A percentile compares a stretch with the other conserved stretches of the same genome.
Conservation (phyloP, 2,888 invertebrate genomes). For the Rhaphigaster nebulosa region DNA sequence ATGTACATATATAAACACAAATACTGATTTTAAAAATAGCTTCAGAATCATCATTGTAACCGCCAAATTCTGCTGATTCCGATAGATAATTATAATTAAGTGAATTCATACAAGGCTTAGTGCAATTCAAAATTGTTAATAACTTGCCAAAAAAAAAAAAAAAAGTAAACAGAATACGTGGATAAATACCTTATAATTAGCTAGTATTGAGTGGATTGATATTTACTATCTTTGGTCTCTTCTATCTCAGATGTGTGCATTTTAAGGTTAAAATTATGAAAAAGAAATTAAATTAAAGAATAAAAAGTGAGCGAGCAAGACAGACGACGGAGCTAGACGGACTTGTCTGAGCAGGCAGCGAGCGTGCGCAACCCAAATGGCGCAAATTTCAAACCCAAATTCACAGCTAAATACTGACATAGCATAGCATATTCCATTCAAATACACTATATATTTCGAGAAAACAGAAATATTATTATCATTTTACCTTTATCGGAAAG, state of each 20-base stretch:
- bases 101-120: neutral
- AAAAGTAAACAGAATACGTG: slow-evolving; percentile 28
- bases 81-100: neutral
- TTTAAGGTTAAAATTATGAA: slow-evolving; percentile 8
- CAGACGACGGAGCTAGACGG: slow-evolving; percentile 39
- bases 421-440: neutral
- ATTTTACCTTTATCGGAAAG: neutral
- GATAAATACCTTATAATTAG: slow-evolving; percentile 27
- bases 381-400: slow-evolving; percentile 55
- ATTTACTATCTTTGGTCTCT: neutral
- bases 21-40: neutral
- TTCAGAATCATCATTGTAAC: neutral
- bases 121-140: slow-evolving; percentile 30
- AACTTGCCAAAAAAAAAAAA: slow-evolving; percentile 46
- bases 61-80: too few species aligned
- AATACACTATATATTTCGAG: neutral
- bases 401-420: neutral
- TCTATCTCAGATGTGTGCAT: neutral
- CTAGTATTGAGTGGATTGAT: neutral
- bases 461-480: neutral
- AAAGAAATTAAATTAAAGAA: slow-evolving; percentile 34
- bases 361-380: neutral
- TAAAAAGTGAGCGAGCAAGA: slow-evolving; percentile 22
- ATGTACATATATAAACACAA: slow-evolving; percentile 10
- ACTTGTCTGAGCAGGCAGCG: slow-evolving; percentile 50